Base-by-base conservation (phyloP, 2,888 invertebrate genomes). In the Xestia sexstrigata region DNA sequence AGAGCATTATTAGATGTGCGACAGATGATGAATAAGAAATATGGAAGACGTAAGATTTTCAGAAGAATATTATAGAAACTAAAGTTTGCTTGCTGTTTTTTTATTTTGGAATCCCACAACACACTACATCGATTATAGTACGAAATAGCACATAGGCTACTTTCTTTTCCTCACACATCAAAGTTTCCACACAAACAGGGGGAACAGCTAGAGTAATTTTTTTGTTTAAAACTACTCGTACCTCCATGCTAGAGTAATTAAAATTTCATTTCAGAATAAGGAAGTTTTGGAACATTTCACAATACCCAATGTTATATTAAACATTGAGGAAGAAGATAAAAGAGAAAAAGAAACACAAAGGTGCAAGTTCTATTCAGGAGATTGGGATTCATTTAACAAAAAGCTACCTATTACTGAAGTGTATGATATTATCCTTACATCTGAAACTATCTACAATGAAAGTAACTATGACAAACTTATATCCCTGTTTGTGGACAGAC, bases 381-480 rank as follows among this genome's bases (percentile, higher is more conserved):
- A 98, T 91, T 99, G 99, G 99, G 93, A 91, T 52, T 97, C 97
- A 66, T 98, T 98, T 87, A 93, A 95, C 70, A 89, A 94, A 11
- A 90, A 94, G 68, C 91, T 96, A 35, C 88, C 93, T 68, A 87
- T 93, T 74, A 90, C 91, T 77, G 97, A 90, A 69, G 23, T 97
- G 87, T 99, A 98, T 96, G 99, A 99, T 93, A 91, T 98, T 9
- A 99, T 99, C 89, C 95, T 99, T 26, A 98, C 99, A 13, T 98
- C 99, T 26, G 99, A 99, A 96, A 99, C 99, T 0, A 99, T 99
- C 92, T 99, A 99, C 90, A 99, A 99, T 95, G 95, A 97, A 62
- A 95, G 97, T 2, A 99, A 98, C 94, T 98, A 99, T 92, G 90
- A 94, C 42, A 99, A 99, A 92, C 95, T 99, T 0, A 96, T 98